Evolutionary conservation across 2,888 invertebrate species (phyloP).

Genomic region (Hyposoter dolosus): DNA sequence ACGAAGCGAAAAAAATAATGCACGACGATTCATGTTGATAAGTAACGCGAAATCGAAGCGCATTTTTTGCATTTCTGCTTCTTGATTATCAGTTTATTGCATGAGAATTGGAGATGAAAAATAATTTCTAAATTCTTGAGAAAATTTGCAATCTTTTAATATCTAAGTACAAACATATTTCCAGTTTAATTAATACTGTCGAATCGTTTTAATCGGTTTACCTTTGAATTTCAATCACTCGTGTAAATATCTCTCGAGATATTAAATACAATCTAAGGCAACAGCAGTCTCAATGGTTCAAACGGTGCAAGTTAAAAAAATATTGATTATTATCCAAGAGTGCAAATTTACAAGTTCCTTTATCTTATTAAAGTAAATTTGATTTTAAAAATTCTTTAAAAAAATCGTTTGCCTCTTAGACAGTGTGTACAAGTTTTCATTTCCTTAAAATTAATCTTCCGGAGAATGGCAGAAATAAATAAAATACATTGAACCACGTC

Average conservation of each 20-base stretch:
- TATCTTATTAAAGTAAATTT: conserved; percentile 14
- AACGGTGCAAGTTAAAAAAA: conserved; percentile 76
- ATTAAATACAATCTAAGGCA: conserved; percentile 75
- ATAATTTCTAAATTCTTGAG: not conserved
- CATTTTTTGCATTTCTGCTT: not conserved
- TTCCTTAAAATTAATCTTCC: conserved; percentile 21
- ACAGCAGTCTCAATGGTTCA: conserved; percentile 74
- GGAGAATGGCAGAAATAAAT: conserved; percentile 10
- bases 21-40: not conserved
- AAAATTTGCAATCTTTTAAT: conserved; percentile 4
- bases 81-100: not conserved
- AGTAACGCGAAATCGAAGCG: not conserved
- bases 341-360: conserved; percentile 48
- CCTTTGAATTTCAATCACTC: conserved; percentile 1
- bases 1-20: not conserved
- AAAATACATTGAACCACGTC: conserved; percentile 19
- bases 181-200: conserved; percentile 15
- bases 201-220: not conserved
- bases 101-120: not conserved
- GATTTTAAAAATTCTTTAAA: conserved; percentile 6
- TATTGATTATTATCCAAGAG: conserved; percentile 71
- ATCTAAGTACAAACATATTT: conserved; percentile 6
- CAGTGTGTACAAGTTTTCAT: conserved; percentile 29
- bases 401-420: conserved; percentile 7
- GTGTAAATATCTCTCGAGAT: conserved; percentile 11